A percentile compares a stretch with the other conserved stretches of the same genome.
These are phyloP conservation scores for Chrysodeixis includens DNA, from an alignment of 2,888 invertebrate genomes.

Conservation along the genomic window DNA sequence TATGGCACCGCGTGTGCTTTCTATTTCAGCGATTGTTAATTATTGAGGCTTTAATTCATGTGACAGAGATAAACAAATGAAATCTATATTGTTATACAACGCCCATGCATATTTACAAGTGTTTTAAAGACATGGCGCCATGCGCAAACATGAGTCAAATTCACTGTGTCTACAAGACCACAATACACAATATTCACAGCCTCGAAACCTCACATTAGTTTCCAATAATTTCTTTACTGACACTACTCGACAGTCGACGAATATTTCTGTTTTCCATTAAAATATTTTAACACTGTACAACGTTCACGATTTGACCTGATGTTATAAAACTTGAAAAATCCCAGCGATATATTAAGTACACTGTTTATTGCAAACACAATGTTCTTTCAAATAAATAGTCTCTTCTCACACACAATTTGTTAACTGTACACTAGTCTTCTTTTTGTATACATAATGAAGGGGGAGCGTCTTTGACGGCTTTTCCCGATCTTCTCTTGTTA, in stretches of 20 bases:
- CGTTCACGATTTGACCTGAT: constrained; percentile 11
- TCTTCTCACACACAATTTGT: constrained; percentile 29
- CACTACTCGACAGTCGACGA: constrained; percentile 9
- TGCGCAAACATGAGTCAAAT: no score
- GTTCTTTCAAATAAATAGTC: constrained; percentile 41
- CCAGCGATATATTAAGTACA: constrained; percentile 2
- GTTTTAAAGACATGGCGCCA: no score
- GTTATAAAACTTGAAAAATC: constrained; percentile 6
- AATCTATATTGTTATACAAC: no score
- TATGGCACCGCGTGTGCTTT: no score
- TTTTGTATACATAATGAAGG: constrained; percentile 51
- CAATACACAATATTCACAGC: constrained; percentile 37
- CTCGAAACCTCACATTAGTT: constrained; percentile 24
- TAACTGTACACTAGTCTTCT: constrained; percentile 37
- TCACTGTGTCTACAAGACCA: constrained; percentile 17
- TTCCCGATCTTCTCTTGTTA: constrained; percentile 56
- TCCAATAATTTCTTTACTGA: constrained; percentile 7
- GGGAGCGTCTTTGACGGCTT: constrained; percentile 12
- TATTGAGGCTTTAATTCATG: no score
- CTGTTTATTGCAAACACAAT: constrained; percentile 8
- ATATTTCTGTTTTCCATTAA: constrained; percentile 16
- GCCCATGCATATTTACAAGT: no score
- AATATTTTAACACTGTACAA: constrained; percentile 37
- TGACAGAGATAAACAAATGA: no score
- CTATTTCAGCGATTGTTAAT: no score